phyloP scores from a whole-genome alignment of 2,113 vertebrate species.

The Ranitomeya variabilis region DNA sequence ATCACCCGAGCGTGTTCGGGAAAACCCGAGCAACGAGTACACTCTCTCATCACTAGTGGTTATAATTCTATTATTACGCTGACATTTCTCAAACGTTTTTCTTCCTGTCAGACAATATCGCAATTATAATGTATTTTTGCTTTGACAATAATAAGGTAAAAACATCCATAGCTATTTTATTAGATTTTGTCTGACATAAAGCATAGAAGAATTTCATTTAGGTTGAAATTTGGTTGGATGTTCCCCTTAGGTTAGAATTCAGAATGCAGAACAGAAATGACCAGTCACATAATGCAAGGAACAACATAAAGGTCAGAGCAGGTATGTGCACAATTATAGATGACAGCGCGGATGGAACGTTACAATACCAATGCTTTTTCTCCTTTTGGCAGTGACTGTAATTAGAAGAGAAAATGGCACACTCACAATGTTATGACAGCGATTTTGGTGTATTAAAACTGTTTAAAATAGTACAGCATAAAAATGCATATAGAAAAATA shows the following conservation, averaged over 20 bases:
- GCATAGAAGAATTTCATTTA: slow-evolving; percentile 18
- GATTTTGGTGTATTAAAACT: slow-evolving; percentile 38
- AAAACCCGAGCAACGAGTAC: too few relatives aligned
- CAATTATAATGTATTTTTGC: slow-evolving; percentile 9
- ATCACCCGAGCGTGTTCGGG: too few relatives aligned
- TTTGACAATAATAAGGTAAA: slow-evolving; percentile 23
- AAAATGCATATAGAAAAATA: slow-evolving; percentile 9
- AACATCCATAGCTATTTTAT: slow-evolving; percentile 3
- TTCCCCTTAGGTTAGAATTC: slow-evolving; percentile 34
- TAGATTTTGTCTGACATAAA: not conserved
- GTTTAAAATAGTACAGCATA: slow-evolving; percentile 24
- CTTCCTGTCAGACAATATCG: not conserved
- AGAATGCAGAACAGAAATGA: slow-evolving; percentile 49
- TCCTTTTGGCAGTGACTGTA: slow-evolving; percentile 55
- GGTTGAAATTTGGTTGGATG: slow-evolving; percentile 10
- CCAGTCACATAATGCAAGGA: slow-evolving; percentile 41
- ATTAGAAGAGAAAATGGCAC: slow-evolving; percentile 58
- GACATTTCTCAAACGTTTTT: not conserved
- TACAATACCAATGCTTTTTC: slow-evolving; percentile 51
- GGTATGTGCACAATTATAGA: slow-evolving; percentile 57
- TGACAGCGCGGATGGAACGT: slow-evolving; percentile 54
- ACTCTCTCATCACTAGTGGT: too few relatives aligned
- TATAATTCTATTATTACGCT: not conserved
- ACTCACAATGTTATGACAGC: slow-evolving; percentile 32
- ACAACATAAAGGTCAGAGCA: slow-evolving; percentile 57